Conservation (phyloP, 2,888 invertebrate genomes). For the Drosophila lutescens region DNA sequence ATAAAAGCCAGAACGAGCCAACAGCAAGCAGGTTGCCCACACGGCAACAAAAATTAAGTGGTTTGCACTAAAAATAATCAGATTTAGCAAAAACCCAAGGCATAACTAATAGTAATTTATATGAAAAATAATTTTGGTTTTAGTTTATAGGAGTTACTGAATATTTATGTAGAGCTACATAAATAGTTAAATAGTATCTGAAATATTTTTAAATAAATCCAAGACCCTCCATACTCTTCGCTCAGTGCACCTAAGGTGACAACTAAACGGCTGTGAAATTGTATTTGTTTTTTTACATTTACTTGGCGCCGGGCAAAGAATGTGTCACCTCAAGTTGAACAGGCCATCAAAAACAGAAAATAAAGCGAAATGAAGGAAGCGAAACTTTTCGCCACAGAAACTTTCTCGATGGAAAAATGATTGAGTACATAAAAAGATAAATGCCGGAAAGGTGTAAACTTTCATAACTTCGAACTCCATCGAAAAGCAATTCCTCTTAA, state of each 20-base stretch:
- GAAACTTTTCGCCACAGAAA: slow-evolving; percentile 8
- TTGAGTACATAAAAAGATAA: slow-evolving; percentile 26
- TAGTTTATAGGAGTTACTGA: neutral
- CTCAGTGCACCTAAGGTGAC: slow-evolving; percentile 45
- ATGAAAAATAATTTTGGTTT: neutral
- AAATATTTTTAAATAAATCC: neutral
- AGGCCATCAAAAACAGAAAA: slow-evolving; percentile 34
- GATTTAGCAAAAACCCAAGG: neutral
- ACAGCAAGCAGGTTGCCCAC: slow-evolving; percentile 1
- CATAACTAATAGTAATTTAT: too few species aligned
- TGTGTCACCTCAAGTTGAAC: slow-evolving; percentile 29
- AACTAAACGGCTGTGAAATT: slow-evolving; percentile 53
- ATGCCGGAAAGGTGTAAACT: slow-evolving; percentile 18
- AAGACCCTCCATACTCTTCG: neutral
- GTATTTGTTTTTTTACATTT: slow-evolving; percentile 28
- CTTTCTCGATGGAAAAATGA: slow-evolving; percentile 27
- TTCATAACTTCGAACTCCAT: slow-evolving; percentile 13
- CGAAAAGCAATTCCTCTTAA: slow-evolving; percentile 24
- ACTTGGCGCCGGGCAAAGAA: slow-evolving; percentile 14
- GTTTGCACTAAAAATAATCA: neutral
- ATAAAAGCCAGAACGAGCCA: slow-evolving; percentile 29
- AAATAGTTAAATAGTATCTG: neutral
- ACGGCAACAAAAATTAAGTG: slow-evolving; percentile 14
- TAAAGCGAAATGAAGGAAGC: too few species aligned
- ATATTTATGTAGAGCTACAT: too few species aligned